Conservation (phyloP, 2,888 invertebrate genomes). For the Xestia c-nigrum region DNA sequence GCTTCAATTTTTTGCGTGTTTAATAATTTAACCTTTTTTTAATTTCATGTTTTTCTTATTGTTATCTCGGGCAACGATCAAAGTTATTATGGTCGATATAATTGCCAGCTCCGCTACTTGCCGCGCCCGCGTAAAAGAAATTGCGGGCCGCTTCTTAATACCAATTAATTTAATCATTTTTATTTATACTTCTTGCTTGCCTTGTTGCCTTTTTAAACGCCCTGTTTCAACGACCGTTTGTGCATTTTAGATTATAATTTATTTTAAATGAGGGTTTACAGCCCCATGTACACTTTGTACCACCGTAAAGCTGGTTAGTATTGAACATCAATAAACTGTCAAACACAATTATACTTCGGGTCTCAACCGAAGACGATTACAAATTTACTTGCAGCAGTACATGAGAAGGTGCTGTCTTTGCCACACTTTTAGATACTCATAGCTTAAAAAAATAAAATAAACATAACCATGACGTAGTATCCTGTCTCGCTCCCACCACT, state of each 20-base stretch:
- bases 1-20: conserved; percentile 33
- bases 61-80: conserved; percentile 68
- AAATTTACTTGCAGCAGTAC: too few relatives aligned
- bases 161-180: conserved; percentile 71
- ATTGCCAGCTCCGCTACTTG: conserved; percentile 65
- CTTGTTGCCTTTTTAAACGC: conserved; percentile 50
- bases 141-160: conserved; percentile 61
- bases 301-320: neutral
- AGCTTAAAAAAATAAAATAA: too few relatives aligned
- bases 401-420: too few relatives aligned
- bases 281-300: neutral
- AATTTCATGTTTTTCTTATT: conserved; percentile 63
- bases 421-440: too few relatives aligned
- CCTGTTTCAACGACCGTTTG: conserved; percentile 23
- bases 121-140: conserved; percentile 66
- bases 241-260: neutral
- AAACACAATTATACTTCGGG: too few relatives aligned
- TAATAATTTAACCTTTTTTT: conserved; percentile 59
- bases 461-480: too few relatives aligned
- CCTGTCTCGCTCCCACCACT: too few relatives aligned
- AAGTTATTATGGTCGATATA: conserved; percentile 69
- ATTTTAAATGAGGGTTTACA: conserved; percentile 13
- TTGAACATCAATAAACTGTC: neutral
- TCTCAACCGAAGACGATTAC: too few relatives aligned
- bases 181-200: conserved; percentile 56